Base-by-base conservation (phyloP, 1,140 invertebrate genomes). In the Aphelenchoides besseyi region DNA sequence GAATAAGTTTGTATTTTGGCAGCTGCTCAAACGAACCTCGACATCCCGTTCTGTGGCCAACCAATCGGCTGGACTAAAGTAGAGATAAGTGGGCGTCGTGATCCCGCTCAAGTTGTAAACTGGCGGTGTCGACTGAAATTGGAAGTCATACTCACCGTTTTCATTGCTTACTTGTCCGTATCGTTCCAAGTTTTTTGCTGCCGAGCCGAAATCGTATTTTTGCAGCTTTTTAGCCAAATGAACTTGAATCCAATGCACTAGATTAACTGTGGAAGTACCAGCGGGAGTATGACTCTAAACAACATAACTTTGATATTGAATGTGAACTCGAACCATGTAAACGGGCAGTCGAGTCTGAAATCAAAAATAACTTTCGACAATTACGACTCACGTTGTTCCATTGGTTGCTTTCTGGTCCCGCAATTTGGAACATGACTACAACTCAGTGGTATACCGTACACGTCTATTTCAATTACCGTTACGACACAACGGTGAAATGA, bases 11-110 rank as follows among this genome's bases (percentile, higher is more conserved):
- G 5, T 57, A 9, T 1, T n/a, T 59, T 57, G 1, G 23, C 2
- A 54, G 36, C 8, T 66, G 2, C 9, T 23, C 41, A 68, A 26
- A 28, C 23, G 61, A 32, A 71, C 76, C 64, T 77, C 28, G 33
- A 81, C 68, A 69, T 82, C 80, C 8, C 33, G 35, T 29, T 69
- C 61, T 64, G 82, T 79, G 9, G 82, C 82, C 18, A 82, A 54
- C 73, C 75, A 79, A 63, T 82, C 81, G 8, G 64, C 36, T 12
- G 78, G 64, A 26, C 75, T 74, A 78, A 78, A 82, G 68, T 82
- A 82, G 5, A 82, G 70, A 62, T 76, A 82, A 18, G 71, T 74
- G 9, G 78, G 74, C 2, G 70, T 61, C 8, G 68, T 54, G 9
- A 82, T 74, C 8, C 68, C 53, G n/a, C 66, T 68, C 23, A 82